Conservation (phyloP, 2,888 invertebrate genomes). For the Ypsolopha sequella region DNA sequence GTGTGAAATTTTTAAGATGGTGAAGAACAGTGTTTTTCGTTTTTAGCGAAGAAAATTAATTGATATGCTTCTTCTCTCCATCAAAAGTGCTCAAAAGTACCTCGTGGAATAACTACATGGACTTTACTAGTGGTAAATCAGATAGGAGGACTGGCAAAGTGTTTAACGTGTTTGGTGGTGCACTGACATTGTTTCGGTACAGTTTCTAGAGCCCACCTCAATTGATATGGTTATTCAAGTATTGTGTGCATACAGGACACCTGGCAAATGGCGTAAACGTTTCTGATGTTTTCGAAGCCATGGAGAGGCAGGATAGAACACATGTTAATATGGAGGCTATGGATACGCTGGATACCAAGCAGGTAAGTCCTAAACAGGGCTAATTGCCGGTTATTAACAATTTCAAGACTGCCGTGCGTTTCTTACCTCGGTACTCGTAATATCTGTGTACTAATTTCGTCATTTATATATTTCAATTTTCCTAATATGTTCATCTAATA, state of each 20-base stretch:
- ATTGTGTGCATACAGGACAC: slow-evolving; percentile 44
- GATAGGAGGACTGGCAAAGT: slow-evolving; percentile 30
- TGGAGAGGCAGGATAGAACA: slow-evolving; percentile 64
- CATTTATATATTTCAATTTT: not conserved
- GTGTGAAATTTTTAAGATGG: slow-evolving; percentile 66
- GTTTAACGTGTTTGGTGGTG: slow-evolving; percentile 52
- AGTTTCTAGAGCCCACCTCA: slow-evolving; percentile 53
- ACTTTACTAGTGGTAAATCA: slow-evolving; percentile 18
- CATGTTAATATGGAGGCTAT: slow-evolving; percentile 73
- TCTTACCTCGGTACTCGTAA: slow-evolving; percentile 24
- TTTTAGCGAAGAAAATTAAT: slow-evolving; percentile 27
- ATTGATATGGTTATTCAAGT: slow-evolving; percentile 60
- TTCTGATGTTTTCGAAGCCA: slow-evolving; percentile 65
- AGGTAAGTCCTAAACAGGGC: slow-evolving; percentile 61
- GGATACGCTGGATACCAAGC: slow-evolving; percentile 74
- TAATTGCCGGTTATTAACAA: slow-evolving; percentile 56
- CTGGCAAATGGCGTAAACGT: slow-evolving; percentile 48
- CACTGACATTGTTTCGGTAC: slow-evolving; percentile 66
- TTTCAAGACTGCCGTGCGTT: slow-evolving; percentile 34
- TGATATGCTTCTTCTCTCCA: slow-evolving; percentile 29
- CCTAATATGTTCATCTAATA: not conserved
- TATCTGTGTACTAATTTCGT: slow-evolving; percentile 2
- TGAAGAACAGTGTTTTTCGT: slow-evolving; percentile 57
- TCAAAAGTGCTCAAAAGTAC: slow-evolving; percentile 26
- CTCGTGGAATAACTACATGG: slow-evolving; percentile 20